phyloP scores from a whole-genome alignment of 2,888 invertebrate species.

The Dasypogon diadema region DNA sequence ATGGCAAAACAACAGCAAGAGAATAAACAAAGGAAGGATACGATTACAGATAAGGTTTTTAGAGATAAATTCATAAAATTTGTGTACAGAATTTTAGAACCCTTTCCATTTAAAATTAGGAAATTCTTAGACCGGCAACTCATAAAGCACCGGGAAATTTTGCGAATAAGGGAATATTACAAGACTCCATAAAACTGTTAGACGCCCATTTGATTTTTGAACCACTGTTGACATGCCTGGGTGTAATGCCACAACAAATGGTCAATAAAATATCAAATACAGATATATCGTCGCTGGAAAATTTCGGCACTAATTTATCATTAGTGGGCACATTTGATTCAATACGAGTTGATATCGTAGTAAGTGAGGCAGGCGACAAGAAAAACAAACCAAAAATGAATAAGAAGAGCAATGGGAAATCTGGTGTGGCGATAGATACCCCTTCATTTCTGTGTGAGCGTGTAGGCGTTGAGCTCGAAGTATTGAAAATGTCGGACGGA shows the following conservation, averaged over 20 bases:
- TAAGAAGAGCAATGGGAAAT: conserved; percentile 64
- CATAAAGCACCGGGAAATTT: conserved; percentile 64
- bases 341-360: conserved; percentile 93
- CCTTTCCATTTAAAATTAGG: conserved; percentile 62
- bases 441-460: conserved; percentile 94
- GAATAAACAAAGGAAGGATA: conserved; percentile 63
- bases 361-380: conserved; percentile 82
- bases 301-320: conserved; percentile 88
- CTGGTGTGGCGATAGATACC: conserved; percentile 72
- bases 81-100: too few species aligned
- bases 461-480: conserved; percentile 88
- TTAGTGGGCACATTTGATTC: conserved; percentile 87
- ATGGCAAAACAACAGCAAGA: conserved; percentile 93
- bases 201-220: conserved; percentile 96
- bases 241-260: conserved; percentile 91
- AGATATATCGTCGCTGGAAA: conserved; percentile 82
- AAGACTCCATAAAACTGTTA: conserved; percentile 84
- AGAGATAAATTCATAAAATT: too few species aligned
- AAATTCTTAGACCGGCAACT: conserved; percentile 70
- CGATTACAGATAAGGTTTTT: conserved; percentile 53
- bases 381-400: conserved; percentile 68
- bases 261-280: conserved; percentile 67
- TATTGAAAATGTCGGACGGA: conserved; percentile 91
- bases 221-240: conserved; percentile 88
- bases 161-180: conserved; percentile 76